These are phyloP conservation scores for Pionites leucogaster DNA, from an alignment of 2,113 vertebrate genomes.

Conservation along the genomic window DNA sequence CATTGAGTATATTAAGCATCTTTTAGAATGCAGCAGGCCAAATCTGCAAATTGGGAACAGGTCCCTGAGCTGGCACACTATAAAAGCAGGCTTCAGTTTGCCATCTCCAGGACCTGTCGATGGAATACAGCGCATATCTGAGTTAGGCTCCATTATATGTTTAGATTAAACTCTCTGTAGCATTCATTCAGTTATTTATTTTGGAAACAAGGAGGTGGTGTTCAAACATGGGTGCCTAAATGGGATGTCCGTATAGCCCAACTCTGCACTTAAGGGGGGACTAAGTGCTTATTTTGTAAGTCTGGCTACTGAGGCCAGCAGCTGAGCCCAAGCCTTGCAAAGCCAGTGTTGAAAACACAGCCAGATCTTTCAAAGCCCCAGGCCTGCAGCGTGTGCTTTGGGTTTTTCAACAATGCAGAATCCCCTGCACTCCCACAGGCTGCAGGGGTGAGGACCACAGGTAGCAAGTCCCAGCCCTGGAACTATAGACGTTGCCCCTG, in stretches of 20 bases:
- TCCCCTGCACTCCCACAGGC: fast-evolving
- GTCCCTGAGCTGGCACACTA: conserved; percentile 69
- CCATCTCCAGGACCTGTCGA: conserved; percentile 55
- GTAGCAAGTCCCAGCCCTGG: background rate
- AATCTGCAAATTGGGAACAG: conserved; percentile 76
- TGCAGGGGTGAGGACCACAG: background rate
- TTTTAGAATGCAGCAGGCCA: conserved; percentile 62
- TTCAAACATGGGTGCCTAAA: conserved; percentile 34
- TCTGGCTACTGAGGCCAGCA: background rate
- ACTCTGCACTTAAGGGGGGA: background rate
- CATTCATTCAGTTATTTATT: conserved; percentile 61
- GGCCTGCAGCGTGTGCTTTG: background rate
- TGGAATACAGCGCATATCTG: conserved; percentile 46
- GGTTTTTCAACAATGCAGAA: background rate
- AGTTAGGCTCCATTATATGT: conserved; percentile 11
- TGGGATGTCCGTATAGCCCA: background rate
- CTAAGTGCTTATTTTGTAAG: background rate
- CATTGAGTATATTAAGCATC: conserved; percentile 70
- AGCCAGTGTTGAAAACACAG: background rate
- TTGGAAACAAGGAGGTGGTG: conserved; percentile 7
- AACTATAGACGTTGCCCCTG: background rate
- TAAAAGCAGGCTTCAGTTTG: conserved; percentile 67
- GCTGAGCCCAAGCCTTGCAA: background rate
- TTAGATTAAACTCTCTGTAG: conserved; percentile 58
- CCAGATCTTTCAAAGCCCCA: background rate